Evolutionary conservation across 2,797 vertebrate species (phyloP).

Genomic region (Novumbra hubbsi): DNA sequence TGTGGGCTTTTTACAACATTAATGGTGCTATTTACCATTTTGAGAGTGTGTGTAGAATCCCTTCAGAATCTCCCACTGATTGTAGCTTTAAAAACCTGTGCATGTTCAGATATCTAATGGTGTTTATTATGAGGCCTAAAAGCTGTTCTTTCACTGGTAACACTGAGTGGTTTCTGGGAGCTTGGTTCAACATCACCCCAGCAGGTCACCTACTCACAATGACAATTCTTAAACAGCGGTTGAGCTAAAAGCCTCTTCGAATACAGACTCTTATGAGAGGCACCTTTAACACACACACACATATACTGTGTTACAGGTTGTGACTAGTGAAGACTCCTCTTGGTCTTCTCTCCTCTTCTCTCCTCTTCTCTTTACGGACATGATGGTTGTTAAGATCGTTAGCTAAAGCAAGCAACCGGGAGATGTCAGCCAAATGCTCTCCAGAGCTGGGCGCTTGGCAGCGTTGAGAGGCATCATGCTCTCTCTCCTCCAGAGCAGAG

Average conservation of each 20-base stretch:
- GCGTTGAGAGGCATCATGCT: slow-evolving; percentile 30
- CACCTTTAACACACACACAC: slow-evolving; percentile 12
- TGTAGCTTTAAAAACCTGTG: neutral
- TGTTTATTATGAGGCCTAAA: neutral
- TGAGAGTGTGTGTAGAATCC: neutral
- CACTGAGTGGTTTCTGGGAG: slow-evolving; percentile 11
- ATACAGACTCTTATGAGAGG: slow-evolving; percentile 20
- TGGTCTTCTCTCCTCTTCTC: slow-evolving; percentile 16
- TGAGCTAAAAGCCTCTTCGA: slow-evolving; percentile 26
- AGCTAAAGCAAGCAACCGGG: slow-evolving; percentile 32
- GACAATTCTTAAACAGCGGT: slow-evolving; percentile 21
- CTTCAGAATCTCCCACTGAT: neutral
- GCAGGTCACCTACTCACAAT: slow-evolving; percentile 14
- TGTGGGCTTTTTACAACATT: neutral
- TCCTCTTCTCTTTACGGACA: slow-evolving; percentile 32
- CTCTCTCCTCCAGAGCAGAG: slow-evolving; percentile 33
- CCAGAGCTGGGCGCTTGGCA: slow-evolving; percentile 25
- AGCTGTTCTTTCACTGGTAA: slow-evolving; percentile 14
- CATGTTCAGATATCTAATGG: neutral
- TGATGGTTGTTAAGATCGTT: slow-evolving; percentile 52
- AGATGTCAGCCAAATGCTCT: slow-evolving; percentile 59
- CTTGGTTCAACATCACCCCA: neutral
- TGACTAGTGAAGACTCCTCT: slow-evolving; percentile 17
- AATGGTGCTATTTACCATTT: neutral
- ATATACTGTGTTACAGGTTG: neutral